These are phyloP conservation scores for Sebastes oblongus DNA, from an alignment of 2,797 vertebrate species.

Conservation along the genomic window DNA sequence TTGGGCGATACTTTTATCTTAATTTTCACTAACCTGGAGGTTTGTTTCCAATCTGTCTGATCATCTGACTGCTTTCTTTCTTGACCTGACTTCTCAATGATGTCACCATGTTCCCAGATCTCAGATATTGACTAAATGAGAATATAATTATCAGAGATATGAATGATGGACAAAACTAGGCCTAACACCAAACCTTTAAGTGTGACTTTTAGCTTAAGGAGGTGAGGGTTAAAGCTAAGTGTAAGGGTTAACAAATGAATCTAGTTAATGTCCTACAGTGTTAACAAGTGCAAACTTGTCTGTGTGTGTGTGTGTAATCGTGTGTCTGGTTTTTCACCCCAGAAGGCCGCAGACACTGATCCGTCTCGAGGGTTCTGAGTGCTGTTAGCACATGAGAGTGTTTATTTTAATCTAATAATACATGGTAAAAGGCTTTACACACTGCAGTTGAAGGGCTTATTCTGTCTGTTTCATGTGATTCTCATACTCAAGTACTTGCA, in stretches of 20 bases:
- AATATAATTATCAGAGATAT: not conserved
- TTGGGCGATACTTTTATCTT: not conserved
- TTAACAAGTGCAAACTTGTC: not conserved
- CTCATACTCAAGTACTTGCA: not conserved
- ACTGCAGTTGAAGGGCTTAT: not conserved
- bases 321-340: not conserved
- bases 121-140: not conserved
- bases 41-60: not conserved
- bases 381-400: slow-evolving; percentile 3
- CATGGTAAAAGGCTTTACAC: not conserved
- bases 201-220: not conserved
- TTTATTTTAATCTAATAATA: slow-evolving; percentile 26
- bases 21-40: not conserved
- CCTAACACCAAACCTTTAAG: not conserved
- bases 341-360: not conserved
- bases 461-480: slow-evolving; percentile 3
- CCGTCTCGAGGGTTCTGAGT: not conserved
- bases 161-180: not conserved
- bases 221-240: not conserved
- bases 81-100: not conserved
- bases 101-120: not conserved
- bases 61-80: not conserved
- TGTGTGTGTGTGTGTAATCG: not conserved
- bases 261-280: not conserved
- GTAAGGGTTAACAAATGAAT: not conserved